These are phyloP conservation scores for Mystacides longicornis DNA, from an alignment of 2,888 invertebrate species.

Conservation along the genomic window DNA sequence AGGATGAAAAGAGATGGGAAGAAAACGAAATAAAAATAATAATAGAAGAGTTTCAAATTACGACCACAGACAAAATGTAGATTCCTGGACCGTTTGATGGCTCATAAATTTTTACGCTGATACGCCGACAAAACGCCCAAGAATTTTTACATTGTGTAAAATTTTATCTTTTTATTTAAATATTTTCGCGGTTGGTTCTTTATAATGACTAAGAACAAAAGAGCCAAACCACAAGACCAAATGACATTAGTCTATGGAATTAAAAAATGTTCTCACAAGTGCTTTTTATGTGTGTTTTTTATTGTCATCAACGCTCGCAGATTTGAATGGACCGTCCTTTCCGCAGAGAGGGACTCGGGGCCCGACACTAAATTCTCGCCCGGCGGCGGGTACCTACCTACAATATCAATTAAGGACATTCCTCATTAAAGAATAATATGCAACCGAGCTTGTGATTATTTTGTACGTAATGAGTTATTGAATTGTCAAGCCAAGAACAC, in stretches of 20 bases:
- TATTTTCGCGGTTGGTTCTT: slow-evolving; percentile 2
- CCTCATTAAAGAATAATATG: no score
- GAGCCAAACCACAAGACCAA: neutral
- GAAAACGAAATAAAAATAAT: neutral
- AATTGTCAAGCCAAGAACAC: no score
- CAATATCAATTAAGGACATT: no score
- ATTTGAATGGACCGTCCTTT: slow-evolving; percentile 1
- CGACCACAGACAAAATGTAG: slow-evolving; percentile 1
- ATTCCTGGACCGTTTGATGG: neutral
- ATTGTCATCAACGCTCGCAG: neutral
- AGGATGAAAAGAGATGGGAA: neutral
- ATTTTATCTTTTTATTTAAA: neutral
- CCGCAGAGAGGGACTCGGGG: no score
- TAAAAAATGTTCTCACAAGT: neutral
- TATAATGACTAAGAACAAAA: neutral
- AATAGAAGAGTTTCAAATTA: neutral
- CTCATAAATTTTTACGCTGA: slow-evolving; percentile 1
- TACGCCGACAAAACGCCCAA: slow-evolving; percentile 1
- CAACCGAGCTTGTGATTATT: no score
- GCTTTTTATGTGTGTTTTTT: neutral
- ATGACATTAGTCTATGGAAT: slow-evolving; percentile 1
- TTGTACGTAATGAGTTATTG: no score
- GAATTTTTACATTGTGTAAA: slow-evolving; percentile 1
- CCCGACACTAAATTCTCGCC: no score
- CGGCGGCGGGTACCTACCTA: no score